Percentiles rank a stretch among this genome's conserved stretches.
phyloP scores from a whole-genome alignment of 2,888 invertebrate genomes.

The Rhorus exstirpatorius region DNA sequence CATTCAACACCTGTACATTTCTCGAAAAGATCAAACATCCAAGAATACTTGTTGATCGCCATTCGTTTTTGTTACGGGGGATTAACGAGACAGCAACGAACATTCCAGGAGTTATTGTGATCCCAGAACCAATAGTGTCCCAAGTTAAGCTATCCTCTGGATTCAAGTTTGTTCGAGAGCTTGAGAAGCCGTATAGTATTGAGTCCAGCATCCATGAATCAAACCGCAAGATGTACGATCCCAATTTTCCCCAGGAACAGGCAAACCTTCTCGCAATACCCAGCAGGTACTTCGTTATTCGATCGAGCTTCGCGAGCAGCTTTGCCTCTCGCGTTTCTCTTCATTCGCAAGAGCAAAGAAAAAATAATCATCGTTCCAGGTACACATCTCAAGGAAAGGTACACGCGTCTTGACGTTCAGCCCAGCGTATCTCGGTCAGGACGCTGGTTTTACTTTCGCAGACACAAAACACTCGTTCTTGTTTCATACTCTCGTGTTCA shows the following conservation, averaged over 20 bases:
- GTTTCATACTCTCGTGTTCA: neutral
- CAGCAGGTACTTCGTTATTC: neutral
- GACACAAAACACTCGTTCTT: conserved; percentile 11
- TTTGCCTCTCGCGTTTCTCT: conserved; percentile 68
- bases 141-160: neutral
- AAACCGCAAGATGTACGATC: conserved; percentile 29
- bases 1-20: neutral
- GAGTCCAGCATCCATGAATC: neutral
- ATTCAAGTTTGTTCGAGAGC: conserved; percentile 3
- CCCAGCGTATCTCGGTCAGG: neutral
- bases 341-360: conserved; percentile 60
- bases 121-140: neutral
- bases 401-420: neutral
- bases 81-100: neutral
- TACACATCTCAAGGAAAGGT: conserved; percentile 1
- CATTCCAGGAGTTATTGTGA: neutral
- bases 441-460: conserved; percentile 13
- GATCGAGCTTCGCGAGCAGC: conserved; percentile 14
- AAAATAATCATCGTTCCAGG: conserved; percentile 45
- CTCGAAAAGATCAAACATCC: neutral
- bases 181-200: conserved; percentile 2
- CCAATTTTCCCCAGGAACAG: neutral
- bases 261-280: conserved; percentile 2
- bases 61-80: neutral
- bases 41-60: conserved; percentile 7